A percentile compares a stretch with the other conserved stretches of the same genome.
These are phyloP conservation scores for Spatulosminthurus flaviceps DNA, from an alignment of 2,888 invertebrate species.

Conservation along the genomic window DNA sequence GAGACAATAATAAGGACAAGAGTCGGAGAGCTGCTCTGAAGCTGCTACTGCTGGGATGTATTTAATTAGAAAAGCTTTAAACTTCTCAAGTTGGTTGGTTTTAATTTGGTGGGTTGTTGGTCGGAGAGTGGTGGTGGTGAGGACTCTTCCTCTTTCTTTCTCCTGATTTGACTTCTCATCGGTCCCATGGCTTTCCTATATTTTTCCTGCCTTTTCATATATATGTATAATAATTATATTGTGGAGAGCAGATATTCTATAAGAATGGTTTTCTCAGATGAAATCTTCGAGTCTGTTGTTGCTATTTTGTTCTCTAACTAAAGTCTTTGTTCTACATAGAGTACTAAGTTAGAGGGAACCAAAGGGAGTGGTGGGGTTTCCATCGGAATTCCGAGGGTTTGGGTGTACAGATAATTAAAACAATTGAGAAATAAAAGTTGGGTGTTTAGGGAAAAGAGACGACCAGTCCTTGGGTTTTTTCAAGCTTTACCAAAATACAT, in stretches of 20 bases:
- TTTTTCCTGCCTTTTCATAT: constrained; percentile 10
- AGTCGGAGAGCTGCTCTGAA: neutral
- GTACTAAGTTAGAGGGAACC: constrained; percentile 5
- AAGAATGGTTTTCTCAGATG: neutral
- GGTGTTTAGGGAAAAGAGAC: constrained; percentile 49
- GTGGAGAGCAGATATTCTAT: neutral
- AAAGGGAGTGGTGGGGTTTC: neutral
- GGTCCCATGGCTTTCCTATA: constrained; percentile 1
- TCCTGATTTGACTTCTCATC: constrained; percentile 25
- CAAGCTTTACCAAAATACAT: neutral
- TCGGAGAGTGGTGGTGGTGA: neutral
- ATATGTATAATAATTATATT: neutral
- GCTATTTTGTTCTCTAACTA: neutral
- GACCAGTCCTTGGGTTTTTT: constrained; percentile 4
- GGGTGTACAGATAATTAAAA: constrained; percentile 58
- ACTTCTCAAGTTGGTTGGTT: constrained; percentile 52
- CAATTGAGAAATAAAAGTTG: constrained; percentile 60
- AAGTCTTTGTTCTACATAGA: no score
- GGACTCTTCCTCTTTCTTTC: neutral
- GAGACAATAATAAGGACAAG: constrained; percentile 50
- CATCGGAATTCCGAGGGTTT: neutral
- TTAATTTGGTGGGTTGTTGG: constrained; percentile 51
- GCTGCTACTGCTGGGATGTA: constrained; percentile 50
- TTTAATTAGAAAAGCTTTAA: constrained; percentile 64
- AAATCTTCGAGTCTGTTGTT: neutral